Conservation (phyloP, 2,888 invertebrate genomes). For the Spialia ferax region DNA sequence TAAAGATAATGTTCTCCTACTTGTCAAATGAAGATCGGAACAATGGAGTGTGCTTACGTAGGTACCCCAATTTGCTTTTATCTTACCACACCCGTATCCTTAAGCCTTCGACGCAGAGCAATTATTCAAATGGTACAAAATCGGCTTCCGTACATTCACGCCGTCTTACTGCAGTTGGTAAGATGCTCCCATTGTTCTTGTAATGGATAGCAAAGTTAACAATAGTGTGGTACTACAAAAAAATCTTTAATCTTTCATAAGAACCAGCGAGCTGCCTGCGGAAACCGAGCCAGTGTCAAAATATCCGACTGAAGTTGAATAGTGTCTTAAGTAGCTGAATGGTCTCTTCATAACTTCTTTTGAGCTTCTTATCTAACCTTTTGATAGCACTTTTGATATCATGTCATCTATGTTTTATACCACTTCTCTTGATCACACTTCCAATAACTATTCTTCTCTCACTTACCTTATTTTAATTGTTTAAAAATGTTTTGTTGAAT, state of each 20-base stretch:
- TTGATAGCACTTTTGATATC: conserved; percentile 19
- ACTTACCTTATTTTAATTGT: neutral
- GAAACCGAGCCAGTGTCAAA: conserved; percentile 33
- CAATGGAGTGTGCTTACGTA: conserved; percentile 25
- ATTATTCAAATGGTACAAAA: conserved; percentile 47
- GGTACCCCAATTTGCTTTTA: conserved; percentile 24
- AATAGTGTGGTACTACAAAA: conserved; percentile 47
- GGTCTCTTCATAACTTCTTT: conserved; percentile 15
- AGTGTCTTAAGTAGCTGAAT: conserved; percentile 31
- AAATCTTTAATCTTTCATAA: conserved; percentile 40
- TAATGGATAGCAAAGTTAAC: conserved; percentile 51
- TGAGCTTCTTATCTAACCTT: conserved; percentile 29
- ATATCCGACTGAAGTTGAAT: conserved; percentile 34
- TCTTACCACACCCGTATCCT: conserved; percentile 40
- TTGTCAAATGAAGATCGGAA: conserved; percentile 26
- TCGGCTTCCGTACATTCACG: conserved; percentile 54
- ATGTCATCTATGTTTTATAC: conserved; percentile 24
- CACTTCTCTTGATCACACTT: conserved; percentile 41
- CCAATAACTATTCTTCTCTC: neutral
- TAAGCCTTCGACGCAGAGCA: conserved; percentile 46
- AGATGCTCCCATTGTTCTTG: conserved; percentile 52
- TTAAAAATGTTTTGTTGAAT: neutral
- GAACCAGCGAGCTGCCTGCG: conserved; percentile 31
- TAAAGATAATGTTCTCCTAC: conserved; percentile 29
- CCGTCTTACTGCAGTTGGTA: conserved; percentile 48